phyloP scores from a whole-genome alignment of 2,888 invertebrate species.

The Epinotia nisella region DNA sequence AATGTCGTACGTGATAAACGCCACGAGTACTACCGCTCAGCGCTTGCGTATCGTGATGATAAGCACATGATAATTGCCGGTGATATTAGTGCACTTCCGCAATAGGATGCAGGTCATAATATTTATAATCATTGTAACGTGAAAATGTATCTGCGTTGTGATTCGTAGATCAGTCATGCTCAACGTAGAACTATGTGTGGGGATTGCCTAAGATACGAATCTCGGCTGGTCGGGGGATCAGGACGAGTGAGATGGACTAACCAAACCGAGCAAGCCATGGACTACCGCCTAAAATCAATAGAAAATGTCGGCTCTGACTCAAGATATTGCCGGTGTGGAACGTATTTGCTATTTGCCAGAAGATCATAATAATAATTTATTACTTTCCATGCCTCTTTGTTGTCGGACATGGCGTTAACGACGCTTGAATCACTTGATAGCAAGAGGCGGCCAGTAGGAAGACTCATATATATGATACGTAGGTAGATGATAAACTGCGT shows the following conservation, averaged over 20 bases:
- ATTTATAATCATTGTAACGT: background rate
- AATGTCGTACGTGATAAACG: constrained; percentile 35
- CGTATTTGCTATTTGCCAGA: too few relatives aligned
- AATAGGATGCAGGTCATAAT: constrained; percentile 4
- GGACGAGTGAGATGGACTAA: background rate
- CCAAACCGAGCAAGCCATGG: background rate
- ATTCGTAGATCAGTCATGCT: background rate
- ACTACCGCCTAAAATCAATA: too few relatives aligned
- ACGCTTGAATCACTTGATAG: too few relatives aligned
- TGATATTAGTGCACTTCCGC: constrained; percentile 26
- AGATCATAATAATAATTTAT: too few relatives aligned
- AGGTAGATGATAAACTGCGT: too few relatives aligned
- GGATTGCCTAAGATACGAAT: background rate
- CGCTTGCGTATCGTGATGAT: constrained; percentile 32
- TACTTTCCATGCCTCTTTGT: too few relatives aligned
- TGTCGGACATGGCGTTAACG: too few relatives aligned
- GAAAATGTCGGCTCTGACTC: too few relatives aligned
- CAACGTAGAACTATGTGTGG: background rate
- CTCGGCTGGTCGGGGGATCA: background rate
- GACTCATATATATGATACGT: too few relatives aligned
- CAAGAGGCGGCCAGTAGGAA: too few relatives aligned
- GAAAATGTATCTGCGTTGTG: background rate
- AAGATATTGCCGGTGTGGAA: too few relatives aligned
- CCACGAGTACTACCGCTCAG: constrained; percentile 25
- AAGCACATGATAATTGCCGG: constrained; percentile 39